Percentiles rank a stretch among this genome's conserved stretches.
Conservation (phyloP, 2,888 invertebrate genomes). For the Esperia sulphurella region DNA sequence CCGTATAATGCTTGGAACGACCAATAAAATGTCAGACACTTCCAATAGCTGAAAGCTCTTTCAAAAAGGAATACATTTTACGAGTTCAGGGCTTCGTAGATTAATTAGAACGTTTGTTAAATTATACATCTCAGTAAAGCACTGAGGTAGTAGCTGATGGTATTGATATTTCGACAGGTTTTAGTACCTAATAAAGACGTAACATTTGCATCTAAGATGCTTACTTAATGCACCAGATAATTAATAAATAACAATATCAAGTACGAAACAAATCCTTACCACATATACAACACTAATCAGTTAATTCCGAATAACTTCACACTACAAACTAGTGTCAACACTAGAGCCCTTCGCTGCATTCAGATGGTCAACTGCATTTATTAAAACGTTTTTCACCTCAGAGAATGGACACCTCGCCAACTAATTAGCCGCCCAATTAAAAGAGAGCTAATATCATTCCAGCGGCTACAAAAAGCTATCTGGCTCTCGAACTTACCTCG, state of each 20-base stretch:
- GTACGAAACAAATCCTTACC: no score
- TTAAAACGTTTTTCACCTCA: neutral
- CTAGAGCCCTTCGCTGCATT: neutral
- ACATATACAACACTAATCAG: no score
- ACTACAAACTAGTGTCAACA: neutral
- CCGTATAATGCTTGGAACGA: slow-evolving; percentile 2
- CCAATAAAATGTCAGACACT: slow-evolving; percentile 1
- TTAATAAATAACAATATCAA: no score
- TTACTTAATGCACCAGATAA: no score
- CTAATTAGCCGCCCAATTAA: slow-evolving; percentile 74
- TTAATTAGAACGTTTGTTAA: no score
- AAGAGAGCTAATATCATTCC: slow-evolving; percentile 47
- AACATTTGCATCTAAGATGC: no score
- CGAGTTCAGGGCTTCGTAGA: neutral
- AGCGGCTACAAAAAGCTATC: slow-evolving; percentile 60
- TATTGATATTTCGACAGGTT: no score
- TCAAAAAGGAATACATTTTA: neutral
- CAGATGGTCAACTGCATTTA: neutral
- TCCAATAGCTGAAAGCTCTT: neutral
- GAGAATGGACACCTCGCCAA: slow-evolving; percentile 26
- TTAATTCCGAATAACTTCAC: no score
- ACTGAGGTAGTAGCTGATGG: no score
- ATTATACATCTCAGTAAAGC: no score
- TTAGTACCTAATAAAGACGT: no score
- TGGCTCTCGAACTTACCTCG: slow-evolving; percentile 61